Evolutionary conservation across 2,888 invertebrate genomes (phyloP), one percentile per base, ranked within the genome.

Genomic region (Lissocephala sabroskyi): DNA sequence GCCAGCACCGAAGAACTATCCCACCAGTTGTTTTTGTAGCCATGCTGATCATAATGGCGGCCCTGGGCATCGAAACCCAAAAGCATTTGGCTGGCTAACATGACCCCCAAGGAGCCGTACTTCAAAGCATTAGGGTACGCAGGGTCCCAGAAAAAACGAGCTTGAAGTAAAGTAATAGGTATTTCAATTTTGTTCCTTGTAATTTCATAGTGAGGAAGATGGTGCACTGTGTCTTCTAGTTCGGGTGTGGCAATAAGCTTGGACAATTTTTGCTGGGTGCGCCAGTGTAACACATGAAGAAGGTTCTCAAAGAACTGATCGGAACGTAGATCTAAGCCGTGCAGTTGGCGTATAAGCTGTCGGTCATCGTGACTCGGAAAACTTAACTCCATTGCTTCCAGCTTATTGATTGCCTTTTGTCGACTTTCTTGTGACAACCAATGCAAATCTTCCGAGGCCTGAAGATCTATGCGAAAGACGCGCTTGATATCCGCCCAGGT

Each of bases 131-230:
- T 66, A 0, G 82, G 81, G 55, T 82, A 82, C 14, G 67, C 62
- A 1, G 71, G 56, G 51, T 83, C 82, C 70, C 80, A 82, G 41
- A 83, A 76, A 59, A 82, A 79, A 2, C 81, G 79, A 1, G 80
- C 66, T 44, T 83, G 82, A 14, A 83, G 45, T 11, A 82, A 76
- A 0, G 76, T 80, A 28, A 80, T 61, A 0, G 83, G 79, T 18
- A 82, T 71, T 19, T 65, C 60, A 30, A 83, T 74, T 46, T 70
- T 73, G 47, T 83, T 83, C 10, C 53, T 65, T 17, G 58, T 70
- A 17, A 66, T 45, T 2, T 70, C 66, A 35, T 79, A 82, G 46
- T 76, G 76, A 0, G 78, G 80, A 39, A 79, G 55, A 35, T 65
- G 66, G 29, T 79, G 56, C 3, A 75, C 64, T 2, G 52, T 13